These are phyloP conservation scores for Mythimna lalbum DNA, from an alignment of 2,888 invertebrate species.

Conservation along the genomic window DNA sequence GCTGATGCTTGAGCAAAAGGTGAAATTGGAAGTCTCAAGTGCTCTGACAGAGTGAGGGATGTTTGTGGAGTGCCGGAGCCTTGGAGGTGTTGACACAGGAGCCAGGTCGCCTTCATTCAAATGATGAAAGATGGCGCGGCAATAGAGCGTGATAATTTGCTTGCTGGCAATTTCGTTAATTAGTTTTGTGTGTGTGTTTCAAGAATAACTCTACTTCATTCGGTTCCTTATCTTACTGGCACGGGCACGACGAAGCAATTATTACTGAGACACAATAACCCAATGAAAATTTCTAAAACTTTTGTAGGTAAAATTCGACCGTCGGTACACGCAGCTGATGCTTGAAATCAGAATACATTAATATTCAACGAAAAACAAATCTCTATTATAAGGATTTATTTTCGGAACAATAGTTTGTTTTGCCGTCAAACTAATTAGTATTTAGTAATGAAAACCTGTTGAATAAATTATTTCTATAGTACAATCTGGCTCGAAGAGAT, in stretches of 20 bases:
- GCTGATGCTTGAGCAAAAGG: background rate
- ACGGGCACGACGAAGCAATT: too few species aligned
- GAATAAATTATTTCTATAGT: background rate
- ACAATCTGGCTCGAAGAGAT: background rate
- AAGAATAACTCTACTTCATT: background rate
- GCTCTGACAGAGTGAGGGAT: slow-evolving; percentile 20
- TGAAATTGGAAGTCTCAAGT: slow-evolving; percentile 41
- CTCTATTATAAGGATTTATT: background rate
- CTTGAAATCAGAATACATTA: background rate
- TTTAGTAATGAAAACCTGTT: background rate
- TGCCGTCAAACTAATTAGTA: background rate
- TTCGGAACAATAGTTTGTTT: background rate
- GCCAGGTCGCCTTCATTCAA: slow-evolving; percentile 13
- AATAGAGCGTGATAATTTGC: background rate
- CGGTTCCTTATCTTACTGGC: background rate
- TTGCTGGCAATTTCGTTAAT: background rate
- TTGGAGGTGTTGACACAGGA: slow-evolving; percentile 14
- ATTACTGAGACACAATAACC: background rate
- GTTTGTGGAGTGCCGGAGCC: slow-evolving; percentile 10
- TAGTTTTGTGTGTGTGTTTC: background rate
- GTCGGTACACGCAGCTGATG: background rate
- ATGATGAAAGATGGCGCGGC: background rate
- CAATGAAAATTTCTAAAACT: background rate
- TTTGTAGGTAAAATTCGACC: background rate
- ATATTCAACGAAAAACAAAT: background rate